These are phyloP conservation scores for Drosophila pallidifrons DNA, from an alignment of 1,140 invertebrate genomes.

Conservation along the genomic window DNA sequence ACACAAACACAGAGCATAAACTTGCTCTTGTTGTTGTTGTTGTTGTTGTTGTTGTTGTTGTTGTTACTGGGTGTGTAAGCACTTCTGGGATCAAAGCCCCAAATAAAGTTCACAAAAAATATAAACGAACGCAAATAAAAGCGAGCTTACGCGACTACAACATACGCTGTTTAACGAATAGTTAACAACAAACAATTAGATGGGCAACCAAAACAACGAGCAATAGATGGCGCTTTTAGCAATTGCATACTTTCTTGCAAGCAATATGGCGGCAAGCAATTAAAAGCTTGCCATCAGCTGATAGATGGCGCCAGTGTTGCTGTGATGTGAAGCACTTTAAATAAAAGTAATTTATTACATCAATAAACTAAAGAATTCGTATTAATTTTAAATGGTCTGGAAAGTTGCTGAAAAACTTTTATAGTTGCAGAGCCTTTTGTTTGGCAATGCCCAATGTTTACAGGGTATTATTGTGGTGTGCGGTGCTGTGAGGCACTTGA, in stretches of 20 bases:
- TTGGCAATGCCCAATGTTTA: not conserved
- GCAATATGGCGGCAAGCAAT: too few species aligned
- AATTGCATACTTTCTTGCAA: not conserved
- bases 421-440: not conserved
- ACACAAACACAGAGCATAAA: constrained; percentile 37
- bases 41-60: constrained; percentile 15
- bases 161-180: not conserved
- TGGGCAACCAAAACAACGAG: not conserved
- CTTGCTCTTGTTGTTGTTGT: constrained; percentile 11
- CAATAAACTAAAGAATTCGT: too few species aligned
- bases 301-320: too few species aligned
- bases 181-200: not conserved
- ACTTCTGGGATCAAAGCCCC: constrained; percentile 38
- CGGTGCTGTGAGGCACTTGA: not conserved
- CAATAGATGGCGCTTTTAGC: not conserved
- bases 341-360: too few species aligned
- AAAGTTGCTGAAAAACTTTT: too few species aligned
- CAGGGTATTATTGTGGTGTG: constrained; percentile 7
- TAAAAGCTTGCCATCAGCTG: too few species aligned
- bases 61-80: constrained; percentile 13
- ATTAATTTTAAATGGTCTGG: too few species aligned
- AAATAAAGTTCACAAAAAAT: constrained; percentile 11
- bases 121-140: constrained; percentile 29
- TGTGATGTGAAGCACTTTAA: too few species aligned
- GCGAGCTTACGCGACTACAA: not conserved